Base-by-base conservation (phyloP, 2,888 invertebrate species). In the Endotricha flammealis region DNA sequence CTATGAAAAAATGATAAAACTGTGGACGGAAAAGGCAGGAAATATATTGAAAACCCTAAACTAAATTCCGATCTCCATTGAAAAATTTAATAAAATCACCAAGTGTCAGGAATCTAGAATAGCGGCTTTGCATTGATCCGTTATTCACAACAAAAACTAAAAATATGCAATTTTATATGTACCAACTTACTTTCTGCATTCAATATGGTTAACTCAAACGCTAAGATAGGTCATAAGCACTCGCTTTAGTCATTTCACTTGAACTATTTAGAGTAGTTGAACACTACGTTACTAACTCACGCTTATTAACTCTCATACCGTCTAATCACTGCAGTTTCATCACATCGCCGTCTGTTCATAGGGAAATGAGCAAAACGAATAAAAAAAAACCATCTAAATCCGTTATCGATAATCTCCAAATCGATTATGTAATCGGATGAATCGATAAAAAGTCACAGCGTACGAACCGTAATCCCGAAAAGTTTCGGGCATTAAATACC, bases 401-500 rank as follows among this genome's bases (percentile, higher is more conserved):
- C 10, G 12, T 20, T 27, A 7, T 16, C 11, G 11, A 20, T 10
- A 10, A 29, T 27, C 22, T 13, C 3, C 1, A 12, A 34, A 29
- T 29, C 20, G 35, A 29, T 23, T 23, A 28, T n/a, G 20, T 34
- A 20, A 35, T 29, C 29, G 8, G 28, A 35, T 35, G 14, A 22
- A 34, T 17, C 27, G 23, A 23, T 35, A 35, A 35, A 30, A 35
- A 35, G 10, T 35, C 35, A 14, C 13, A 13, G 22, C 9, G 10
- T 5, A 6, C 20, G 20, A 29, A 29, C 23, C 22, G 13, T 23
- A 29, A 12, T 28, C 27, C 27, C 27, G 17, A 12, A 29, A 34
- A 34, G 28, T 34, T 34, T 34, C 12, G 34, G 34, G 1, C 12
- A 10, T 12, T 20, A 20, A 20, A 20, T 20, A 12, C 34, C 34